phyloP scores from a whole-genome alignment of 2,113 vertebrate species.

The Tricholaema leucomelas region DNA sequence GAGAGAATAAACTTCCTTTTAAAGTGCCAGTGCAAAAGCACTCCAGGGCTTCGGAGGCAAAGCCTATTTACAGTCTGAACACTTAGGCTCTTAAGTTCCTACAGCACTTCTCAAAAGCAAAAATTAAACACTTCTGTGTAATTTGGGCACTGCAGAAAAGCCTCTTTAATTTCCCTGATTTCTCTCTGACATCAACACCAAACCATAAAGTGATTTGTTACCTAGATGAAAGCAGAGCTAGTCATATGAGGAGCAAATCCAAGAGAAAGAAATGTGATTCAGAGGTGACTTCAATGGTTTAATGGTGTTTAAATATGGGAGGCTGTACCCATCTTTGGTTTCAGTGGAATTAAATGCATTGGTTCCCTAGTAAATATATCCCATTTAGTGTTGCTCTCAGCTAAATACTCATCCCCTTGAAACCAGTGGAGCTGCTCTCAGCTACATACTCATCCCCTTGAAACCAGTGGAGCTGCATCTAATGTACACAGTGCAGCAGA shows the following conservation, averaged over 20 bases:
- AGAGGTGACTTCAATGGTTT: slow-evolving; percentile 26
- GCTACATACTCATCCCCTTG: not conserved
- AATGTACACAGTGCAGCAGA: not conserved
- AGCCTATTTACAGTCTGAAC: slow-evolving; percentile 11
- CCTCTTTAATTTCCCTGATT: slow-evolving; percentile 9
- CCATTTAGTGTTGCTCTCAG: not conserved
- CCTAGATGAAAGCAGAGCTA: not conserved
- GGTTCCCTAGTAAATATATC: not conserved
- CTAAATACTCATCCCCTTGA: not conserved
- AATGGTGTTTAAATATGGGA: not conserved
- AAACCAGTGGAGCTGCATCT: not conserved
- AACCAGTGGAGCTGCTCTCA: not conserved
- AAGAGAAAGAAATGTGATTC: slow-evolving; percentile 21
- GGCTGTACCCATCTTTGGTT: not conserved
- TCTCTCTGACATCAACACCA: slow-evolving; percentile 18
- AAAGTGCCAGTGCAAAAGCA: slow-evolving; percentile 1
- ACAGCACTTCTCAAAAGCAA: slow-evolving; percentile 32
- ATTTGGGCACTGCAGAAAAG: slow-evolving; percentile 24
- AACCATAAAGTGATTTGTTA: slow-evolving; percentile 20
- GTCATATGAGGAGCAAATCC: not conserved
- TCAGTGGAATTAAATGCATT: not conserved
- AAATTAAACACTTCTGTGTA: slow-evolving; percentile 18
- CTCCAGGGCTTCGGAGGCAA: not conserved
- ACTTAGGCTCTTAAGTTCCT: not conserved
- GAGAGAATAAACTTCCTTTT: slow-evolving; percentile 7